A percentile compares a stretch with the other conserved stretches of the same genome.
Conservation (phyloP, 2,888 invertebrate genomes). For the Limnephilus rhombicus region DNA sequence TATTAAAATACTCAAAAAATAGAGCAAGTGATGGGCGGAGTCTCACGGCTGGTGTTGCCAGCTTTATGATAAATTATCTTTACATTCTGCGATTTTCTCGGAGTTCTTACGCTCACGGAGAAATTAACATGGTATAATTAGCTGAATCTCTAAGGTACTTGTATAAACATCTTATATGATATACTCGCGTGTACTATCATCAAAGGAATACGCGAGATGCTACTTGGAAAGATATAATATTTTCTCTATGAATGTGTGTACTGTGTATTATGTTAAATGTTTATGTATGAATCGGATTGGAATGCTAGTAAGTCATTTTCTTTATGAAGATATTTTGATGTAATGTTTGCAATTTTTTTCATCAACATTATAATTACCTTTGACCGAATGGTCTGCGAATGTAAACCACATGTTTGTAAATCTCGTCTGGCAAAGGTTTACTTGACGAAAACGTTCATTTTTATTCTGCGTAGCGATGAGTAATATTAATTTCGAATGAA, state of each 20-base stretch:
- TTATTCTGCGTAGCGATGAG: too few species aligned
- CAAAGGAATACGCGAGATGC: background rate
- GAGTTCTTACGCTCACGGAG: background rate
- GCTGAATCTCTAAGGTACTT: background rate
- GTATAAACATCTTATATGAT: background rate
- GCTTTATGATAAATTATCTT: conserved; percentile 16
- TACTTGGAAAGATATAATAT: background rate
- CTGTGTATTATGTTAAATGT: background rate
- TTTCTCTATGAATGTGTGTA: background rate
- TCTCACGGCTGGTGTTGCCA: conserved; percentile 26
- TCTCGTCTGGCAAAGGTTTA: too few species aligned
- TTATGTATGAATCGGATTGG: background rate
- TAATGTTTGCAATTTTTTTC: background rate
- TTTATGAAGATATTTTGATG: background rate
- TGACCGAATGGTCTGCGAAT: too few species aligned
- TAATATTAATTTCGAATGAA: too few species aligned
- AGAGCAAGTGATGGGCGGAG: conserved; percentile 33
- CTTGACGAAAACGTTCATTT: too few species aligned
- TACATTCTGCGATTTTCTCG: background rate
- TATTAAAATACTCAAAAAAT: background rate
- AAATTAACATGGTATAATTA: background rate
- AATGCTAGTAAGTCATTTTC: background rate
- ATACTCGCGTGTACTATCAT: background rate
- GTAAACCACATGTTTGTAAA: too few species aligned
- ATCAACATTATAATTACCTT: background rate